Evolutionary conservation across 1,140 invertebrate species (phyloP), one percentile per base, ranked within the genome.

Genomic region (Drosophila bocqueti): DNA sequence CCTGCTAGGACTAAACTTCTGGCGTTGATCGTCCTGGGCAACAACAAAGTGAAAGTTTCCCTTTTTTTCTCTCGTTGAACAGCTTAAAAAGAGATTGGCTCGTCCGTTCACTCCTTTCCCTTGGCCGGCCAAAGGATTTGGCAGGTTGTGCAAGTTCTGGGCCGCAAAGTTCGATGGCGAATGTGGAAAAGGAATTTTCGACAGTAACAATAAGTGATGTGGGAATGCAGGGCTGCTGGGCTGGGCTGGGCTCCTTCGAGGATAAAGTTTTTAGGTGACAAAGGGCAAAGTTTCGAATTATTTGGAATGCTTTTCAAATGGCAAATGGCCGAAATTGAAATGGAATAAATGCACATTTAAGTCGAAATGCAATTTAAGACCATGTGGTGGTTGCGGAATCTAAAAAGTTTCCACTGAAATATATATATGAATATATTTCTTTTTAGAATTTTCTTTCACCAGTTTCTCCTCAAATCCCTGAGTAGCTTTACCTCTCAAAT

Each of bases 51-150:
- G 82, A 85, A 89, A 89, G 85, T 83, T 87, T 86, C 76, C 46
- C 10, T 10, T 45, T 45, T 47, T 47, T 47, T 76, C 68, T 24
- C 29, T 43, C 24, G 45, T 74, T 63, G 55, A 89, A 81, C 84
- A 89, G 84, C 85, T 87, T 89, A 84, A 90, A 89, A 89, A 83
- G 60, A 90, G 85, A 90, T 89, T 89, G 85, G 74, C 81, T 82
- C 69, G 67, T 71, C 72, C 31, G 43, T 34, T 21, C 34, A 8
- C 29, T 40, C 7, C 38, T 45, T 7, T 21, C 34, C 45, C 21
- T 29, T 16, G 0, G 36, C 42, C 21, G 65, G 76, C 66, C 66
- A 79, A 78, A 71, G 76, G 68, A 60, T 71, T 65, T 49, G 31
- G 46, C 45, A 50, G 72, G 49, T 76, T 76, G 46, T 54, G 21